Conservation (phyloP, 2,888 invertebrate genomes). For the Homarus gammarus region DNA sequence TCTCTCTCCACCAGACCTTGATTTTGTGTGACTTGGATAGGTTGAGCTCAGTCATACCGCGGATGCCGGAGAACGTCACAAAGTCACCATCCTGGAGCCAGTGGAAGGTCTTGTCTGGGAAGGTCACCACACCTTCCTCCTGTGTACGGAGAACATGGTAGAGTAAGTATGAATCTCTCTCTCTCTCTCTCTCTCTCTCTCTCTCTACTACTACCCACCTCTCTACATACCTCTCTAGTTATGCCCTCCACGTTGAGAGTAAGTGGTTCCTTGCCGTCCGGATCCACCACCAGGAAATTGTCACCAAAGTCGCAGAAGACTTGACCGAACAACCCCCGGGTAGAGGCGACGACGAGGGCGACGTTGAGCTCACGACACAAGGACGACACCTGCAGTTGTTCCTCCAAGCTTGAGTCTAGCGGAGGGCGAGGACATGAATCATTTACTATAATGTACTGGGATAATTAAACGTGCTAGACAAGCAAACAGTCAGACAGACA, state of each 20-base stretch:
- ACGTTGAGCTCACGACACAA: not conserved
- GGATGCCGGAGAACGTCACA: conserved; percentile 25
- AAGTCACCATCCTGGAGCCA: conserved; percentile 33
- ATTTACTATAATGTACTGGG: no score
- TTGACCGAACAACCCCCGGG: conserved; percentile 55
- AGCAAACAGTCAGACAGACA: no score
- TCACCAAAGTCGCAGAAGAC: conserved; percentile 54
- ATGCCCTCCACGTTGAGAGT: not conserved
- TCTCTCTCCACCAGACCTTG: conserved; percentile 25
- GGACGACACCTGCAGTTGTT: conserved; percentile 86
- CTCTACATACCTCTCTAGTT: conserved; percentile 16
- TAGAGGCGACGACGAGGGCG: conserved; percentile 11
- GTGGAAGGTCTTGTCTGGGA: conserved; percentile 36
- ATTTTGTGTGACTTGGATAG: not conserved
- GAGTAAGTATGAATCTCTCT: not conserved
- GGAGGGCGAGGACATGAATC: conserved; percentile 75
- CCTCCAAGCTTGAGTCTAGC: conserved; percentile 81
- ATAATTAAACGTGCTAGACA: no score
- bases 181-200: not conserved
- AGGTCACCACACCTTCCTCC: conserved; percentile 22
- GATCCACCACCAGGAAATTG: conserved; percentile 41
- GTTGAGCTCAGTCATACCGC: conserved; percentile 39
- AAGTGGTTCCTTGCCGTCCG: conserved; percentile 5
- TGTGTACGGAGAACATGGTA: not conserved
- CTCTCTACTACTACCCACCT: not conserved